A percentile compares a stretch with the other conserved stretches of the same genome.
Evolutionary conservation across 2,113 vertebrate genomes (phyloP).

Genomic region (Semnornis frantzii): DNA sequence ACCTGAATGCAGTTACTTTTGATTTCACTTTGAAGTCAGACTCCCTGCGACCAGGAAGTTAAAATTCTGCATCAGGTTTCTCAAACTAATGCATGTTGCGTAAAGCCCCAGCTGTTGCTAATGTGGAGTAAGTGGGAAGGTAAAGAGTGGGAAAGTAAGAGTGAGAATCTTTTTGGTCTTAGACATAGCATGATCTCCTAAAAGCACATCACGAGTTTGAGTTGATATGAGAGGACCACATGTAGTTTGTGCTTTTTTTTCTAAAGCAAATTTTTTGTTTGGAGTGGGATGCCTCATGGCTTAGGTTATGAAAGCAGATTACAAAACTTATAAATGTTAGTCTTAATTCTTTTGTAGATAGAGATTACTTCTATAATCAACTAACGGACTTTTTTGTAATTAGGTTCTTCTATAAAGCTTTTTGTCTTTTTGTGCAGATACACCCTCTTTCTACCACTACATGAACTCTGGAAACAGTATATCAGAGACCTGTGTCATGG

Average conservation of each 20-base stretch:
- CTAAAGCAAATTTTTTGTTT: neutral
- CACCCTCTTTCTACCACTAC: conserved; percentile 87
- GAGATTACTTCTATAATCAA: neutral
- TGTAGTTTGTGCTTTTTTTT: neutral
- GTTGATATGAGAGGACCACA: neutral
- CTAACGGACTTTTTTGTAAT: neutral
- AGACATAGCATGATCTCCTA: neutral
- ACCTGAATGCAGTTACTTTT: neutral
- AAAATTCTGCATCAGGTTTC: neutral
- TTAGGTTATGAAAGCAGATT: neutral
- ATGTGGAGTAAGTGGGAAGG: neutral
- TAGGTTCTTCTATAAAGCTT: neutral
- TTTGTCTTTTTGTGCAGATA: conserved; percentile 76
- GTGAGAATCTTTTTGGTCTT: neutral
- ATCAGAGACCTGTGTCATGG: conserved; percentile 87
- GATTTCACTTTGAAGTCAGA: neutral
- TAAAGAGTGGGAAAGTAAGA: neutral
- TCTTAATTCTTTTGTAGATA: neutral
- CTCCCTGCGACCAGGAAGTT: neutral
- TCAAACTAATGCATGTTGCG: neutral
- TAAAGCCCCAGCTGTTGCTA: neutral
- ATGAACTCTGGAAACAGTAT: conserved; percentile 93
- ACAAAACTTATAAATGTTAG: neutral
- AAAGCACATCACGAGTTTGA: neutral
- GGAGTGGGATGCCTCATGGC: neutral